Evolutionary conservation across 1,140 invertebrate genomes (phyloP), one percentile per base, ranked within the genome.

Genomic region (Drosophila kurseongensis): DNA sequence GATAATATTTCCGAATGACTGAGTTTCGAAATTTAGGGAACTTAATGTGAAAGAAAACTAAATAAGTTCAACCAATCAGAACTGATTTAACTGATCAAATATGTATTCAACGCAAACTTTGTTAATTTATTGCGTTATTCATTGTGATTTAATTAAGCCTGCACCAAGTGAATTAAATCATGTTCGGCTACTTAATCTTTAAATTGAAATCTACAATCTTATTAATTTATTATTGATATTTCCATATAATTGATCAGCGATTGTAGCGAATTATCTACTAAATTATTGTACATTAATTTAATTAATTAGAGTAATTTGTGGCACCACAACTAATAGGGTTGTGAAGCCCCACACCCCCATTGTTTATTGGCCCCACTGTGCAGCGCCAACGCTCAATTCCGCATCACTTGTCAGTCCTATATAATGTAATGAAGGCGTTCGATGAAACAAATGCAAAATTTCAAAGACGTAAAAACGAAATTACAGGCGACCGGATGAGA

Each of bases 391-490:
- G 63, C 72, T 62, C 51, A 54, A 77, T 67, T 71, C 67, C 75
- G 62, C 75, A 75, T 73, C 79, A 77, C 66, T 86, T 89, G 79
- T 88, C 83, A 77, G 83, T 72, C 44, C 66, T 65, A 66, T 83
- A 63, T 79, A 60, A 83, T 89, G 84, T 88, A 89, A 88, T 88
- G 84, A 88, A 89, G 84, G 84, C 83, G 63, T 88, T 88, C 83
- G 73, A 88, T 88, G 72, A 84, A 89, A 88, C 85, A 88, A 88
- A 88, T 88, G 83, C 84, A 88, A 88, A 88, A 88, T 89, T 89
- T 88, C 68, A 83, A 81, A 80, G 76, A 88, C 79, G 84, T 76
- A 72, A 69, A 88, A 86, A 79, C 57, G 67, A 89, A 88, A 88
- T 82, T 88, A 82, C 75, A 60, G 61, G 55, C 56, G 55, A 80